Evolutionary conservation across 2,797 vertebrate genomes (phyloP), one percentile per base, ranked within the genome.

Genomic region (Cuniculus paca): DNA sequence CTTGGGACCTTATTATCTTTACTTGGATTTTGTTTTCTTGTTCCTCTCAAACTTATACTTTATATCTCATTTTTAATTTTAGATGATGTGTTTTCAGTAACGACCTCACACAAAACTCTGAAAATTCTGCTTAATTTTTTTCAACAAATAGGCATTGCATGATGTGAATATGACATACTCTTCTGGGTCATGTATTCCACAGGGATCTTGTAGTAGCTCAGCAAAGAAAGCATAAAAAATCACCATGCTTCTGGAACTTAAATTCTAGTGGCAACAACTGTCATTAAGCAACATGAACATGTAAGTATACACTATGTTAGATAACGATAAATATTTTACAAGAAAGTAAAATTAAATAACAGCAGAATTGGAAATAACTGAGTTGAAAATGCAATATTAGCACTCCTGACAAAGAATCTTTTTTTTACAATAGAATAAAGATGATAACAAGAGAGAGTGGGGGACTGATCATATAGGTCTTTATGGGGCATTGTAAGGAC

Each of bases 31-130:
- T 63, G 1, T 10, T 12, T 19, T 52, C 54, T 72, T 61, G 42
- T 50, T 2, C 14, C 4, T 1, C 13, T 91, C 11, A 83, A 70
- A 65, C 4, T 28, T 84, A 90, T 3, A 74, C 36, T 88, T 90
- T 70, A 42, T 39, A 34, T 94, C 72, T 72, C 6, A 45, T 84
- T 91, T 94, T 85, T 54, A 88, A 31, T 78, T 91, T 88, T 79
- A 4, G 6, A 28, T 81, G 2, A 65, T 68, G 16, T 14, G 5
- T 45, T 88, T 85, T 63, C 4, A 56, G 31, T 78, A 50, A 58
- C 77, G 82, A 22, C 7, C 3, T 65, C 24, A 84, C 8, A 12
- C 2, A 24, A 31, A 31, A 68, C 93, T 90, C 82, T 24, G 6
- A 78, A 92, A 80, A 20, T 56, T 31, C 24, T 58, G 7, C 22